Evolutionary conservation across 2,113 vertebrate species (phyloP).

Genomic region (Pungitius pungitius): DNA sequence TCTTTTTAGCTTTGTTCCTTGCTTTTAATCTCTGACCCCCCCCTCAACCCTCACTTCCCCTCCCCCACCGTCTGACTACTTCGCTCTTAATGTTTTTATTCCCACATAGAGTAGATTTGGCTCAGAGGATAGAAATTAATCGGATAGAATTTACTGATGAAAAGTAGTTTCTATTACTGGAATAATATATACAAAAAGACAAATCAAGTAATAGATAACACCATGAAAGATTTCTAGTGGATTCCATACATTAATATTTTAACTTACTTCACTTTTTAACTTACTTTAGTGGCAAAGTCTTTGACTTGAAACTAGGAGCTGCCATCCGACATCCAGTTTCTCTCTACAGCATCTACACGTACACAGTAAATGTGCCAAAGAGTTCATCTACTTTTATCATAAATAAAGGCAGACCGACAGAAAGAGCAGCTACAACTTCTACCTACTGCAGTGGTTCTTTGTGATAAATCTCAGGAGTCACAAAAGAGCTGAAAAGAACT

Average conservation of each 20-base stretch:
- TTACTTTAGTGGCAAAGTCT: too few species aligned
- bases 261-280: too few species aligned
- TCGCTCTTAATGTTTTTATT: constrained; percentile 15
- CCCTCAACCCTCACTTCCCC: background rate
- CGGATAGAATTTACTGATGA: background rate
- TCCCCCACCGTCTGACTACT: constrained; percentile 21
- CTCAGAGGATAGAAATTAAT: background rate
- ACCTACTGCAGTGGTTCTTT: background rate
- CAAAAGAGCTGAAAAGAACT: background rate
- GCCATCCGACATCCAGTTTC: background rate
- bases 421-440: background rate
- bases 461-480: background rate
- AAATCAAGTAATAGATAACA: background rate
- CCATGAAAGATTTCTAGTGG: background rate
- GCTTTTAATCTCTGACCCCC: constrained; percentile 66
- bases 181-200: background rate
- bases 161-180: background rate
- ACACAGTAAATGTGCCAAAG: background rate
- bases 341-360: background rate
- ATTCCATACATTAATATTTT: too few species aligned
- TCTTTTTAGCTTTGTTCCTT: constrained; percentile 54
- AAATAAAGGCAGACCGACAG: background rate
- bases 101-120: background rate
- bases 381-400: background rate
- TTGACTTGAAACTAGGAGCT: background rate